Percentiles rank a stretch among this genome's conserved stretches.
These are phyloP conservation scores for Bolborhynchus lineola DNA, from an alignment of 2,113 vertebrate species.

Conservation along the genomic window DNA sequence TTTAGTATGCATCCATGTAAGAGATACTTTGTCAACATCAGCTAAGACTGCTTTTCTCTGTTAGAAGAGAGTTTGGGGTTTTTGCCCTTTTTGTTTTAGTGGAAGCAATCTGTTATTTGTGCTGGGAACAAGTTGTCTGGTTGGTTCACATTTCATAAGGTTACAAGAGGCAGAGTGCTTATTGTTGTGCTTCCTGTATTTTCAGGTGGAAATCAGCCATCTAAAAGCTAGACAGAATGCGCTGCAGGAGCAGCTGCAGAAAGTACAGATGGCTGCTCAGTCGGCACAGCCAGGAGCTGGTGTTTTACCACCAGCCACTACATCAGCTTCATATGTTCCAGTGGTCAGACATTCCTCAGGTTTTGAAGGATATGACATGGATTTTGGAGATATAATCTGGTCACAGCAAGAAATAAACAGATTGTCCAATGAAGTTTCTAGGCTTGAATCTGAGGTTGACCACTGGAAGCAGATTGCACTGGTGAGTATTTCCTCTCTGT, in stretches of 20 bases:
- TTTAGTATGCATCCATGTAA: not conserved
- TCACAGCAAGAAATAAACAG: constrained; percentile 97
- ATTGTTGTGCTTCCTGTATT: not conserved
- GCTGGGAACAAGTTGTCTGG: not conserved
- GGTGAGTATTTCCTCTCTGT: constrained; percentile 66
- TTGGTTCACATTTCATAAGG: not conserved
- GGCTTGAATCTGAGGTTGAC: constrained; percentile 85
- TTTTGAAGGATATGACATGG: constrained; percentile 90
- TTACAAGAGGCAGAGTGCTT: not conserved
- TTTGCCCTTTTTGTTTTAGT: not conserved
- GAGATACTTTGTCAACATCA: not conserved
- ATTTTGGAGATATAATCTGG: constrained; percentile 91
- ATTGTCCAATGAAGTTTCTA: constrained; percentile 86
- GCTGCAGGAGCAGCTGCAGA: constrained; percentile 90
- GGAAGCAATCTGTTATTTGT: not conserved
- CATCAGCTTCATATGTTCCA: constrained; percentile 71
- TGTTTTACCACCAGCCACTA: constrained; percentile 63
- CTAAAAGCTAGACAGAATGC: constrained; percentile 91
- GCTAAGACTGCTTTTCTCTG: not conserved
- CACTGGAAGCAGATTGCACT: constrained; percentile 92
- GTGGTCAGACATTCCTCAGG: constrained; percentile 71
- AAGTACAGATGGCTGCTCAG: constrained; percentile 80
- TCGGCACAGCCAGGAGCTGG: constrained; percentile 44
- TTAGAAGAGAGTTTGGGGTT: rapidly evolving
- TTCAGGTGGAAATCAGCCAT: constrained; percentile 93